phyloP scores from a whole-genome alignment of 2,113 vertebrate species.

The Sisor rabdophorus region DNA sequence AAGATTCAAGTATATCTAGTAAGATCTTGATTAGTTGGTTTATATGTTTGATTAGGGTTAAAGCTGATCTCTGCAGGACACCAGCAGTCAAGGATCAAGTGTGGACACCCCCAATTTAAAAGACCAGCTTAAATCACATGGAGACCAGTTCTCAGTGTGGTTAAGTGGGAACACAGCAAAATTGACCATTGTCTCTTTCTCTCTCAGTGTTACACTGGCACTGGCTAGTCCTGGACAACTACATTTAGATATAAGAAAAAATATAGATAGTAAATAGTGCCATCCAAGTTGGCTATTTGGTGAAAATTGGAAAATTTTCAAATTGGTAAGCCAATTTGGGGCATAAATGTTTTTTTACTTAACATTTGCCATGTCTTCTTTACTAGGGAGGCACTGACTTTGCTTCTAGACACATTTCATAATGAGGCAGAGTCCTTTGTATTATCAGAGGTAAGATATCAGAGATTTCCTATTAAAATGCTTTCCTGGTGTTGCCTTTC shows the following conservation, averaged over 20 bases:
- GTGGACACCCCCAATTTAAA: no score
- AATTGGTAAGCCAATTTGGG: neutral
- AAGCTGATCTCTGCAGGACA: no score
- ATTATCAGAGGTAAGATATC: constrained; percentile 77
- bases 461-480: no score
- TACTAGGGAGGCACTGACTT: constrained; percentile 85
- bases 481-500: no score
- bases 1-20: no score
- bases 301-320: neutral
- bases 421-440: constrained; percentile 89
- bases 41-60: no score
- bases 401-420: constrained; percentile 92
- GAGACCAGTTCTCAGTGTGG: neutral
- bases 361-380: constrained; percentile 18
- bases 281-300: neutral
- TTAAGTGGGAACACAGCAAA: neutral
- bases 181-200: neutral
- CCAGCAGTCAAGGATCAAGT: no score
- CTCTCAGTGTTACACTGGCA: neutral
- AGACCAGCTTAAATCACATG: neutral
- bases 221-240: neutral
- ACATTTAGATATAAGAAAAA: neutral
- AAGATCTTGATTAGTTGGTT: no score
- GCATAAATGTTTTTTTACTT: no score
- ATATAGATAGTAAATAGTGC: neutral